Percentiles rank a stretch among this genome's conserved stretches.
phyloP scores from a whole-genome alignment of 2,797 vertebrate species.

The Thunnus albacares region DNA sequence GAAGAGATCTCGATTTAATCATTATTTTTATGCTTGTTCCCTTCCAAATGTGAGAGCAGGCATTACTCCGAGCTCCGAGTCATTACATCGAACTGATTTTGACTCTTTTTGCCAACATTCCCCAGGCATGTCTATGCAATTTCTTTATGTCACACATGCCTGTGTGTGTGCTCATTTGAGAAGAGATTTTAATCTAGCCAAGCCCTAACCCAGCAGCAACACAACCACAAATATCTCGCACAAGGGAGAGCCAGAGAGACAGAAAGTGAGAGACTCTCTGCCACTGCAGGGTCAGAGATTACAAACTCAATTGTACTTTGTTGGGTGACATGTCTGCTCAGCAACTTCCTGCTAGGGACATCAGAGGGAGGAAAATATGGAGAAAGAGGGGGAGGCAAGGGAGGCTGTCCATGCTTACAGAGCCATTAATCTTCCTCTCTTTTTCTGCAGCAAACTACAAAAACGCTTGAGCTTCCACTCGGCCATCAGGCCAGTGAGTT shows the following conservation, averaged over 20 bases:
- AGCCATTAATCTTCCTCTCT: slow-evolving; percentile 71
- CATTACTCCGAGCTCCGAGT: slow-evolving; percentile 37
- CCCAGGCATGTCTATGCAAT: slow-evolving; percentile 56
- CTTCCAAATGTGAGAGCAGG: slow-evolving; percentile 43
- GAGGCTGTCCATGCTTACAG: slow-evolving; percentile 46
- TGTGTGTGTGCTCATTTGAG: slow-evolving; percentile 58
- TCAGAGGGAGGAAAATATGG: slow-evolving; percentile 67
- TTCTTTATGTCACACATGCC: slow-evolving; percentile 61
- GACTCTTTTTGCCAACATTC: slow-evolving; percentile 61
- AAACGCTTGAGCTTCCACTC: slow-evolving; percentile 29
- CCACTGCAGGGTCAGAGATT: slow-evolving; percentile 79
- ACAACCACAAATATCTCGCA: slow-evolving; percentile 73
- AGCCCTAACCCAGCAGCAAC: slow-evolving; percentile 59
- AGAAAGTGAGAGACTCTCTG: slow-evolving; percentile 64
- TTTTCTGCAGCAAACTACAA: slow-evolving; percentile 54
- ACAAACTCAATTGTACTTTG: slow-evolving; percentile 80
- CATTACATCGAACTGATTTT: slow-evolving; percentile 52
- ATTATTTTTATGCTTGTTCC: slow-evolving; percentile 50
- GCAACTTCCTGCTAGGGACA: slow-evolving; percentile 77
- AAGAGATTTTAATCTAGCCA: slow-evolving; percentile 65
- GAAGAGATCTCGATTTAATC: slow-evolving; percentile 51
- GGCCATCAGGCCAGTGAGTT: slow-evolving; percentile 17
- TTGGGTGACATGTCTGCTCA: slow-evolving; percentile 76
- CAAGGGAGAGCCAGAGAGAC: slow-evolving; percentile 63
- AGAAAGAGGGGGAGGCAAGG: slow-evolving; percentile 47